Evolutionary conservation across 2,113 vertebrate species (phyloP), one percentile per base, ranked within the genome.

Genomic region (human): DNA sequence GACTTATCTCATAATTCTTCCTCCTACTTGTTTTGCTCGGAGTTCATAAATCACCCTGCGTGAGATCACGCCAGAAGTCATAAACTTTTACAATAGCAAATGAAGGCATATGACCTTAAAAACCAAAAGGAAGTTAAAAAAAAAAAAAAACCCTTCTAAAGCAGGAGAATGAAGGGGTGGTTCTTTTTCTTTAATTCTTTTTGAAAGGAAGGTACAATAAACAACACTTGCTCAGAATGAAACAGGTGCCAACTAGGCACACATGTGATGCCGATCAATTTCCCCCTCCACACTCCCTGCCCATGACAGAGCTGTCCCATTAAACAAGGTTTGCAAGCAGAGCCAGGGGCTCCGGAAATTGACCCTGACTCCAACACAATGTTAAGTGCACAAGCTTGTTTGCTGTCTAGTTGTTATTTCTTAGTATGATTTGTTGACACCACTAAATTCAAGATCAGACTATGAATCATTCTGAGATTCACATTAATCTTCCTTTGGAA

Each of bases 401-500:
- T 93, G 40, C 89, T 96, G 85, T 95, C 82, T 82, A 72, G 90
- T 48, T 97, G 94, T 88, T 97, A 92, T 96, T 97, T 97, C 97
- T 92, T 90, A 30, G 43, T 81, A 87, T 95, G 95, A 98, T 97
- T 98, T 98, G 96, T 88, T 97, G 96, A 98, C 96, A 98, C 94
- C 91, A 96, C 93, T 78, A 97, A 96, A 97, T 97, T 97, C 96
- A 97, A 85, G 93, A 98, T 97, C 61, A 98, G 97, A 96, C 98
- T 97, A 98, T 97, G 38, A 98, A 98, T 97, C 98, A 96, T 78
- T 97, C 96, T 97, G 97, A 98, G 97, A 96, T 96, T 98, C 98
- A 90, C 94, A 97, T 98, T 97, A 96, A 98, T 98, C 98, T 98
- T 98, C 92, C 90, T 98, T 98, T 97, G 96, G 97, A 97, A 98